Conservation (phyloP, 2,113 vertebrate species). For the Xiphophorus hellerii region DNA sequence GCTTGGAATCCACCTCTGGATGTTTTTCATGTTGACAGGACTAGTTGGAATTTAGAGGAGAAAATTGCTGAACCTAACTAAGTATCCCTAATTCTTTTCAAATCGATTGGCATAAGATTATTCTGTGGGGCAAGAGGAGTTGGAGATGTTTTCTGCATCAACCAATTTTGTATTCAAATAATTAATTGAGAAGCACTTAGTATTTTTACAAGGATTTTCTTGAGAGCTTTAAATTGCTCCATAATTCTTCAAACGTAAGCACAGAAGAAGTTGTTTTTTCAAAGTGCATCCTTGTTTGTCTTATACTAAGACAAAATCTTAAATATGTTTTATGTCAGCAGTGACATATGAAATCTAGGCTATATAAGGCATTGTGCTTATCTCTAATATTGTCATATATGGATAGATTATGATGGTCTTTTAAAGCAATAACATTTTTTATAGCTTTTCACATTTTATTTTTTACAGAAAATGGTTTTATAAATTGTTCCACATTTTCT, state of each 20-base stretch:
- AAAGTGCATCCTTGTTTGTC: background rate
- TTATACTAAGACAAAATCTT: background rate
- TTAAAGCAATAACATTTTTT: background rate
- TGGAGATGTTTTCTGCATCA: background rate
- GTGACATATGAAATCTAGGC: background rate
- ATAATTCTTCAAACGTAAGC: background rate
- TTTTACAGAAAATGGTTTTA: background rate
- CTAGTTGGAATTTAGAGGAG: background rate
- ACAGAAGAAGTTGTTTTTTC: background rate
- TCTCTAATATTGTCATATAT: background rate
- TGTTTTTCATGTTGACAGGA: constrained; percentile 6
- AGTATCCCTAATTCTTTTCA: background rate
- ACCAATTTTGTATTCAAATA: background rate
- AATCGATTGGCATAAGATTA: background rate
- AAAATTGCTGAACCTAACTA: background rate
- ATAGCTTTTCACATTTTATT: too few relatives aligned
- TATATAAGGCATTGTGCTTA: background rate
- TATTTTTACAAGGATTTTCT: background rate
- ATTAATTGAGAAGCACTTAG: background rate
- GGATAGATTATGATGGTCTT: background rate
- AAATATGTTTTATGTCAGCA: background rate
- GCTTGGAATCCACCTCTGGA: background rate
- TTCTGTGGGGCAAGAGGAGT: background rate
- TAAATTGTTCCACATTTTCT: background rate
- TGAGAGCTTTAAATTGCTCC: background rate